phyloP scores from a whole-genome alignment of 2,888 invertebrate species.

The Drosophila atroscutellata region DNA sequence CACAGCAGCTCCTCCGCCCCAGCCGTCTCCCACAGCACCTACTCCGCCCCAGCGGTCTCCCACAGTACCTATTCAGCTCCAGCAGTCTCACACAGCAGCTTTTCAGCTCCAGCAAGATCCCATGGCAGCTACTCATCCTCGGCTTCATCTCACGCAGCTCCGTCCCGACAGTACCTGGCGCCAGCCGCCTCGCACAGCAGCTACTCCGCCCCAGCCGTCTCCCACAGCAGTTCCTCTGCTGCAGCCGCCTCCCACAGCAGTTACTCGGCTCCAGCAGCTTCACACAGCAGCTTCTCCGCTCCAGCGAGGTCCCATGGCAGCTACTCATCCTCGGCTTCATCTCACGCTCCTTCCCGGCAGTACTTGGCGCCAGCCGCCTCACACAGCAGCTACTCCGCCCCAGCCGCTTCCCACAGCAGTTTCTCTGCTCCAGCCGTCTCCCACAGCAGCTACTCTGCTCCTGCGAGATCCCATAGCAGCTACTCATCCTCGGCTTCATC shows the following conservation, averaged over 20 bases:
- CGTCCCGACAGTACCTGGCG: conserved; percentile 42
- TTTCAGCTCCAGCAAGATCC: conserved; percentile 12
- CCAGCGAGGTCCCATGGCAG: too few relatives aligned
- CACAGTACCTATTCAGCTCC: conserved; percentile 27
- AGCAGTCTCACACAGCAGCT: conserved; percentile 17
- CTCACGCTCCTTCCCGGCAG: conserved; percentile 31
- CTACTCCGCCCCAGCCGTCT: conserved; percentile 1
- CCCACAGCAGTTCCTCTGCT: conserved; percentile 5
- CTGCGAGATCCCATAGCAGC: conserved; percentile 12
- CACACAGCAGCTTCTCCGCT: conserved; percentile 23
- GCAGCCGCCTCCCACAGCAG: conserved; percentile 16
- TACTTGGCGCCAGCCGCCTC: conserved; percentile 36
- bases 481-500: conserved; percentile 29
- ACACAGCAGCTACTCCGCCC: conserved; percentile 6
- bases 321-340: conserved; percentile 3
- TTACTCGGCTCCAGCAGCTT: conserved; percentile 3
- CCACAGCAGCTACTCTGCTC: conserved; percentile 24
- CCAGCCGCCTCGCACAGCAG: conserved; percentile 26
- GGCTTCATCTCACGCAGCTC: conserved; percentile 23
- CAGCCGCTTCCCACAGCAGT: conserved; percentile 6
- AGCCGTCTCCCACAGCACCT: conserved; percentile 23
- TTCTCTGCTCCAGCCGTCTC: conserved; percentile 25
- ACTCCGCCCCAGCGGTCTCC: conserved; percentile 22
- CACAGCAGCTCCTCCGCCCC: conserved; percentile 25
- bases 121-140: conserved; percentile 14